phyloP scores from a whole-genome alignment of 1,140 invertebrate species.

The Drosophila pandora region DNA sequence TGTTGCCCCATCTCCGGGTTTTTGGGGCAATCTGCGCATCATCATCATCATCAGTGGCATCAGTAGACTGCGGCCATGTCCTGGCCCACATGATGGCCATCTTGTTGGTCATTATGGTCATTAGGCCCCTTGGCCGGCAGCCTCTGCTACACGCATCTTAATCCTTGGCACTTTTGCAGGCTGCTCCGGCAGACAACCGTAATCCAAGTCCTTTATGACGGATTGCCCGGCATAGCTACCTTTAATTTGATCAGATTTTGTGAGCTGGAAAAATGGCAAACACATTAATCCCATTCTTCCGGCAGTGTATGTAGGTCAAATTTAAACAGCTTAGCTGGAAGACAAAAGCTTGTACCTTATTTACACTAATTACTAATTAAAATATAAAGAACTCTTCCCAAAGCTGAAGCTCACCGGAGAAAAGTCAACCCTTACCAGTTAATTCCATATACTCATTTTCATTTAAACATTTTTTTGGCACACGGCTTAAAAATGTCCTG shows the following conservation, averaged over 20 bases:
- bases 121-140: constrained; percentile 61
- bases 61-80: constrained; percentile 36
- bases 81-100: constrained; percentile 56
- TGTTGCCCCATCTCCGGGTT: constrained; percentile 46
- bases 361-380: constrained; percentile 71
- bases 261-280: constrained; percentile 45
- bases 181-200: constrained; percentile 35
- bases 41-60: constrained; percentile 51
- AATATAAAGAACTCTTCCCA: constrained; percentile 32
- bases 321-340: constrained; percentile 12
- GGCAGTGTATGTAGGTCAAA: constrained; percentile 18
- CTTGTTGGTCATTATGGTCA: constrained; percentile 78
- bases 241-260: constrained; percentile 75
- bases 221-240: constrained; percentile 54
- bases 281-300: constrained; percentile 31
- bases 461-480: constrained; percentile 38
- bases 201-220: constrained; percentile 62
- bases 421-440: constrained; percentile 19
- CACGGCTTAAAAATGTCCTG: constrained; percentile 12
- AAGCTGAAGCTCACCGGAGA: not conserved
- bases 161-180: constrained; percentile 55
- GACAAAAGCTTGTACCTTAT: constrained; percentile 29
- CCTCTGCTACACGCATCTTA: constrained; percentile 53
- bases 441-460: constrained; percentile 36
- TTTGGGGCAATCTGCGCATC: constrained; percentile 51